Conservation (phyloP, 2,888 invertebrate genomes). For the Nebria salina region DNA sequence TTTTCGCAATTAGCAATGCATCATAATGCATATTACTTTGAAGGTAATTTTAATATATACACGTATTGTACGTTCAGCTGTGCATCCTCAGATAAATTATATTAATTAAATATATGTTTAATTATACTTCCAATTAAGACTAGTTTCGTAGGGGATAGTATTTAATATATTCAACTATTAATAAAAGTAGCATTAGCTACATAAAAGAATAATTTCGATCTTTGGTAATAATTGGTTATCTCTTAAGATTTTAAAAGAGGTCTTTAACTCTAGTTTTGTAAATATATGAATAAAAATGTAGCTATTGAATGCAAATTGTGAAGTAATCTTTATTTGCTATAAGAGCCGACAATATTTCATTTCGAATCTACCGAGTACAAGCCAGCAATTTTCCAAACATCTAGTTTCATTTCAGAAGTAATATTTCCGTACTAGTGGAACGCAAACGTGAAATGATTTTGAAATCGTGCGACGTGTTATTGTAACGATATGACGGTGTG, state of each 20-base stretch:
- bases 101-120: no score
- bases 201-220: not conserved
- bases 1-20: not conserved
- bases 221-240: not conserved
- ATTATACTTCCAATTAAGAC: no score
- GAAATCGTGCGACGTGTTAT: conserved; percentile 1
- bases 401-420: not conserved
- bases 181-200: not conserved
- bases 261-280: no score
- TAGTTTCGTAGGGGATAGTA: no score
- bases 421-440: not conserved
- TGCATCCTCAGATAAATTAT: no score
- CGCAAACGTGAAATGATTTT: not conserved
- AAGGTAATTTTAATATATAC: no score
- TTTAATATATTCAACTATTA: not conserved
- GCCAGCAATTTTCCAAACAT: not conserved
- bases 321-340: not conserved
- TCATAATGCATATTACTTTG: no score
- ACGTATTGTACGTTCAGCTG: no score
- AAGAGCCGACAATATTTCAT: not conserved
- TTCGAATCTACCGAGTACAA: not conserved
- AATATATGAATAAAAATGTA: no score
- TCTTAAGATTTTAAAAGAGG: no score
- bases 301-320: no score
- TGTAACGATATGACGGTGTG: not conserved